Conservation (phyloP, 2,113 vertebrate genomes). For the Oreocharis arfaki region DNA sequence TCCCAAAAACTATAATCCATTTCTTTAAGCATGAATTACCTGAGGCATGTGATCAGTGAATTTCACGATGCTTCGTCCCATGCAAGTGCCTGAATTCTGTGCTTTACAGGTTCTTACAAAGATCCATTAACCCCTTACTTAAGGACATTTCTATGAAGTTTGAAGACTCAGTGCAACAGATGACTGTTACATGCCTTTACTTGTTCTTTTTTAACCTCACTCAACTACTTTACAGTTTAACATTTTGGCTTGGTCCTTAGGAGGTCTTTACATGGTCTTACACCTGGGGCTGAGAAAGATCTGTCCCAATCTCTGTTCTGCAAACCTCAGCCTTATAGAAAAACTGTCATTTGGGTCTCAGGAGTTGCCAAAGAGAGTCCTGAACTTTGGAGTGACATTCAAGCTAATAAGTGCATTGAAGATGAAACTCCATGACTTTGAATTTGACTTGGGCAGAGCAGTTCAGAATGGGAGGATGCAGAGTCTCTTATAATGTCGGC, state of each 20-base stretch:
- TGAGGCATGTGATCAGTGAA: not conserved
- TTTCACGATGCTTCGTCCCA: not conserved
- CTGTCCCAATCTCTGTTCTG: not conserved
- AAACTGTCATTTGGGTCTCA: not conserved
- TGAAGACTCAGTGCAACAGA: not conserved
- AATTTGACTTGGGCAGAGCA: not conserved
- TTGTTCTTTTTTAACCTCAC: not conserved
- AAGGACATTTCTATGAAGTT: not conserved
- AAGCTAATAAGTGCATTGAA: not conserved
- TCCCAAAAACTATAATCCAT: not conserved
- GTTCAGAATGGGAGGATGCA: not conserved
- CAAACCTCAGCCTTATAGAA: not conserved
- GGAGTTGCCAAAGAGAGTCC: not conserved
- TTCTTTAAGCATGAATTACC: not conserved
- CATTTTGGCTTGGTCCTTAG: not conserved
- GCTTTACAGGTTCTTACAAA: not conserved
- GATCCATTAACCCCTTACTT: not conserved
- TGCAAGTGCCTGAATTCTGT: not conserved
- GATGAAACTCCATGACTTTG: not conserved
- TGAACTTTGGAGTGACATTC: not conserved
- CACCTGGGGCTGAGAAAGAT: not conserved
- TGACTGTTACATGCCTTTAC: not conserved
- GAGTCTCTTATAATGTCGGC: not conserved
- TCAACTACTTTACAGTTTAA: not conserved
- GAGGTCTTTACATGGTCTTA: not conserved